Evolutionary conservation across 2,888 invertebrate species (phyloP), one percentile per base, ranked within the genome.

Genomic region (Sialis fuliginosa): DNA sequence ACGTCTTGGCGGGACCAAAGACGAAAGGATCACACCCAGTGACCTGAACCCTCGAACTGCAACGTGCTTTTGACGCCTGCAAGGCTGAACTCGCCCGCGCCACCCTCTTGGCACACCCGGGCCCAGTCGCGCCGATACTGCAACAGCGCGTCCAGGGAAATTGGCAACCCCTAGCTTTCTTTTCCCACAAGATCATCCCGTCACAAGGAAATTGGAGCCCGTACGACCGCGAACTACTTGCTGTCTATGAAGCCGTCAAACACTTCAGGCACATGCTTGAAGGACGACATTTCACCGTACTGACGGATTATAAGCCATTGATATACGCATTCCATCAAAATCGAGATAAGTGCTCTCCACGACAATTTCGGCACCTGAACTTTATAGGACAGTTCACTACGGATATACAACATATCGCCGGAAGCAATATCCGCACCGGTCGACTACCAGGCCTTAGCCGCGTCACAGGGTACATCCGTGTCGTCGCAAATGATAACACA

Each of bases 81-180:
- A n/a, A n/a, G n/a, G n/a, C n/a, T n/a, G n/a, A n/a, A n/a, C n/a
- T n/a, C n/a, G n/a, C n/a, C n/a, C n/a, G n/a, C n/a, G n/a, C n/a
- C n/a, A n/a, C n/a, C n/a, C n/a, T n/a, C n/a, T n/a, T n/a, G n/a
- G n/a, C n/a, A n/a, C n/a, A n/a, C n/a, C n/a, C n/a, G n/a, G n/a
- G n/a, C n/a, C n/a, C n/a, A n/a, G n/a, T n/a, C n/a, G n/a, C n/a
- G n/a, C n/a, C n/a, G n/a, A n/a, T n/a, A n/a, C n/a, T n/a, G n/a
- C n/a, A n/a, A n/a, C n/a, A n/a, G n/a, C n/a, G n/a, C n/a, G 9
- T 6, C 34, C 34, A 9, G 7, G 30, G 35, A 2, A 9, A 47
- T 1, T 58, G 59, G 57, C 51, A 62, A 50, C 63, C 63, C 0
- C 46, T 64, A 4, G 59, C 58, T 1, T 65, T 63, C 46, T 64